These are phyloP conservation scores for Podarcis muralis DNA, from an alignment of 2,113 vertebrate species.

Conservation along the genomic window DNA sequence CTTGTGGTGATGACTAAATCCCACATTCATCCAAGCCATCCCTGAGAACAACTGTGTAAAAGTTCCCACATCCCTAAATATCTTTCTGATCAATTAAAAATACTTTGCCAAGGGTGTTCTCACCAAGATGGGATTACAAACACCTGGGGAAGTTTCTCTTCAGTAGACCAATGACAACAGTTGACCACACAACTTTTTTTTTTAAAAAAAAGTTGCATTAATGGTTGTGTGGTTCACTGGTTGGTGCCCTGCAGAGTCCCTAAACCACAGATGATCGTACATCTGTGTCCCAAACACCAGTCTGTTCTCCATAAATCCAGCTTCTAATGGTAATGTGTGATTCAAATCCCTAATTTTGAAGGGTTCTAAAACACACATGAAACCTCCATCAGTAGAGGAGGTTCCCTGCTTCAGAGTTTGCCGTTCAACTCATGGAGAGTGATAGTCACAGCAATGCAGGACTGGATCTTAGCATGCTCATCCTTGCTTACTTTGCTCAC, in stretches of 20 bases:
- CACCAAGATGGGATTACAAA: not conserved
- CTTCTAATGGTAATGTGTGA: not conserved
- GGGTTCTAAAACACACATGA: too few relatives aligned
- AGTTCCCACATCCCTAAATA: not conserved
- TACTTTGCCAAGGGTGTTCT: not conserved
- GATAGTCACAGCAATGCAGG: too few relatives aligned
- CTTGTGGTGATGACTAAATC: not conserved
- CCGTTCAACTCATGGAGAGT: too few relatives aligned
- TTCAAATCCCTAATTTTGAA: too few relatives aligned
- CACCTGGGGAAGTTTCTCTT: not conserved
- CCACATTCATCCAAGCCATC: not conserved
- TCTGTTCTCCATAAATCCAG: not conserved
- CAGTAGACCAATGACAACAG: not conserved
- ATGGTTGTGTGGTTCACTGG: not conserved
- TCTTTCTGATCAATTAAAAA: not conserved
- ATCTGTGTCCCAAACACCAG: not conserved
- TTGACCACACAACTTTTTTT: not conserved
- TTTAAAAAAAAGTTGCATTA: not conserved
- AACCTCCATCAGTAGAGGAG: too few relatives aligned
- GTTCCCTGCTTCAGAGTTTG: too few relatives aligned
- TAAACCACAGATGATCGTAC: not conserved
- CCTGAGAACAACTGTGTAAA: not conserved
- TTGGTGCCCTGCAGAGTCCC: not conserved
- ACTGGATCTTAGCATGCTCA: too few relatives aligned
- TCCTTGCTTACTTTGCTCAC: too few relatives aligned